Evolutionary conservation across 2,888 invertebrate genomes (phyloP), one percentile per base, ranked within the genome.

Genomic region (Habroteleia sp.): DNA sequence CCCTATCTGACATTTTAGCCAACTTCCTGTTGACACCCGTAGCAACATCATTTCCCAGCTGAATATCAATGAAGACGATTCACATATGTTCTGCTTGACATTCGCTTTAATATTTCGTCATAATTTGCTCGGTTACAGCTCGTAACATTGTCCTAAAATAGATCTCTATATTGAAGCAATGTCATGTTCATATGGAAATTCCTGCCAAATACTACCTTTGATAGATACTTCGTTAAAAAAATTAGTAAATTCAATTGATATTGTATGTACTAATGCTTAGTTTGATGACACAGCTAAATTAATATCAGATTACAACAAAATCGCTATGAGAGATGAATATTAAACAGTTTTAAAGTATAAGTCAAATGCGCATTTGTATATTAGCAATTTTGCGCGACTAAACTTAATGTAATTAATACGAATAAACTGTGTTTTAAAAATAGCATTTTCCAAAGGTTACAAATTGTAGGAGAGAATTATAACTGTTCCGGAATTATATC

Each of bases 11-110:
- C 58, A 48, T 58, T 68, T 39, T 33, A 50, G 23, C 11, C 35
- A 44, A 50, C 69, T 52, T 69, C 58, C 60, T 29, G 66, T 35
- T 25, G 31, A 50, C 41, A 52, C 52, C 27, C 16, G 23, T 54
- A 16, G 54, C 44, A 29, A 46, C 35, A 16, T 58, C 62, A 66
- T 27, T 68, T 68, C 52, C 68, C 42, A 31, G 35, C 14, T 66
- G 66, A 62, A 74, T 74, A 68, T 60, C 74, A 74, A 68, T 74
- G 62, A 62, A 74, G 60, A 54, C 62, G 42, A 58, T 37, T 56
- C 62, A 33, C 16, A 8, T 8, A 29, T 42, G 62, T 54, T 23
- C 44, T 31, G 52, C 60, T 65, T 66, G 65, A 60, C 66, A 60
- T 73, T 37, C 46, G 66, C 74, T 48, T 63, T 62, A 56, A 74